Evolutionary conservation across 2,888 invertebrate genomes (phyloP).

Genomic region (Pantelozetes paolii): DNA sequence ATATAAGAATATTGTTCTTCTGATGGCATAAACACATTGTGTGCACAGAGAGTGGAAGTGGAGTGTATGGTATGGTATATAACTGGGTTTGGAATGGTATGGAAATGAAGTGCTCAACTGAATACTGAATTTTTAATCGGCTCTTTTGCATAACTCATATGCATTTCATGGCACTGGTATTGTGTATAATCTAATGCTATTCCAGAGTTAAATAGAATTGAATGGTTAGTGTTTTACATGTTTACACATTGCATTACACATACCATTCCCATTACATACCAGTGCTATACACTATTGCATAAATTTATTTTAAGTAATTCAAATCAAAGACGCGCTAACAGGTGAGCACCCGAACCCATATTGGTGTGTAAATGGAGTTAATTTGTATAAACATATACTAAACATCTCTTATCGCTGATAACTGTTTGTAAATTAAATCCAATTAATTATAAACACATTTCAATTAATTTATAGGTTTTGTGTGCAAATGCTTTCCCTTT

Average conservation of each 20-base stretch:
- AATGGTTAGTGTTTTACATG: constrained; percentile 37
- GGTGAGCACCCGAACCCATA: neutral
- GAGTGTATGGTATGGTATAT: neutral
- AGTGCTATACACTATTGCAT: neutral
- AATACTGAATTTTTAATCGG: constrained; percentile 36
- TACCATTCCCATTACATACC: neutral
- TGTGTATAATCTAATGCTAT: neutral
- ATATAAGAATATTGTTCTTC: neutral
- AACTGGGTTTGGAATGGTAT: neutral
- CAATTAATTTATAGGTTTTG: neutral
- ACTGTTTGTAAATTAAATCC: neutral
- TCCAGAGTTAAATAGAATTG: constrained; percentile 31
- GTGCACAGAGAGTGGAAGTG: neutral
- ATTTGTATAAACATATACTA: neutral
- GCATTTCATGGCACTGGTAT: neutral
- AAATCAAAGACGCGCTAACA: constrained; percentile 17
- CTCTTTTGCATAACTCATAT: constrained; percentile 37
- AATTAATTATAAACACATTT: neutral
- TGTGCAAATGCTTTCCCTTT: too few species aligned
- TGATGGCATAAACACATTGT: neutral
- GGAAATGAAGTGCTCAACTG: constrained; percentile 34
- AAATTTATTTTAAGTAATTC: constrained; percentile 12
- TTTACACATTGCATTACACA: constrained; percentile 34
- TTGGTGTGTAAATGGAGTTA: neutral
- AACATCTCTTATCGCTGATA: neutral